Evolutionary conservation across 2,888 invertebrate genomes (phyloP).

Genomic region (Ametastegia equiseti): DNA sequence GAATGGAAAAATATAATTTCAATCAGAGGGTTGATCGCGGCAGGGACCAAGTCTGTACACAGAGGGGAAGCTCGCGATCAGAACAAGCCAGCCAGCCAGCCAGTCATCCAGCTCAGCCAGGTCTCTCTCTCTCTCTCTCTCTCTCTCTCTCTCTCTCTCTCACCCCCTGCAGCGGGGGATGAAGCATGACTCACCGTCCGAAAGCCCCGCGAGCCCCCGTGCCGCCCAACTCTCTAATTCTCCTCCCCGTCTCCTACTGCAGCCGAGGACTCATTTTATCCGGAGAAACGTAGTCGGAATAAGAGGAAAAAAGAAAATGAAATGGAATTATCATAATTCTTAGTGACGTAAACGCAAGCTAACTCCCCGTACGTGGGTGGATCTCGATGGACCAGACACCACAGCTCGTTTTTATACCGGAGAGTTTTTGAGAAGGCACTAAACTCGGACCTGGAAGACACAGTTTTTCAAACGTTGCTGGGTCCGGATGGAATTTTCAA

Average conservation of each 20-base stretch:
- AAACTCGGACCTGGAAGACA: background rate
- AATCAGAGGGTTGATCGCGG: slow-evolving; percentile 58
- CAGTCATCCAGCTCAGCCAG: slow-evolving; percentile 43
- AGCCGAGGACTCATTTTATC: slow-evolving; percentile 23
- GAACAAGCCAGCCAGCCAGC: slow-evolving; percentile 53
- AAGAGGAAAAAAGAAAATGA: too few relatives aligned
- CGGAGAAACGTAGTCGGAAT: slow-evolving; percentile 7
- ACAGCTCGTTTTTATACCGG: background rate
- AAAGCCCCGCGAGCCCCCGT: slow-evolving; percentile 48
- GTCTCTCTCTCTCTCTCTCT: slow-evolving; percentile 52
- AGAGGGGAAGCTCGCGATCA: slow-evolving; percentile 52
- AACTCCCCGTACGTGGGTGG: slow-evolving; percentile 14
- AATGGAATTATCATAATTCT: slow-evolving; percentile 41
- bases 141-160: slow-evolving; percentile 54
- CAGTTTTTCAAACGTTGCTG: background rate
- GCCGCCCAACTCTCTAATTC: too few relatives aligned
- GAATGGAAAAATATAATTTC: slow-evolving; percentile 65
- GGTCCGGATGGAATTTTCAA: background rate
- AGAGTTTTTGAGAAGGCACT: background rate
- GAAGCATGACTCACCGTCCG: slow-evolving; percentile 70
- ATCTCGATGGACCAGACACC: background rate
- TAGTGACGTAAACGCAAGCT: slow-evolving; percentile 20
- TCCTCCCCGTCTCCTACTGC: slow-evolving; percentile 49
- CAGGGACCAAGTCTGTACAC: slow-evolving; percentile 45
- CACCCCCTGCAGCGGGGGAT: slow-evolving; percentile 65